A percentile compares a stretch with the other conserved stretches of the same genome.
Evolutionary conservation across 2,797 vertebrate species (phyloP).

Genomic region (Jordanella pulchra): DNA sequence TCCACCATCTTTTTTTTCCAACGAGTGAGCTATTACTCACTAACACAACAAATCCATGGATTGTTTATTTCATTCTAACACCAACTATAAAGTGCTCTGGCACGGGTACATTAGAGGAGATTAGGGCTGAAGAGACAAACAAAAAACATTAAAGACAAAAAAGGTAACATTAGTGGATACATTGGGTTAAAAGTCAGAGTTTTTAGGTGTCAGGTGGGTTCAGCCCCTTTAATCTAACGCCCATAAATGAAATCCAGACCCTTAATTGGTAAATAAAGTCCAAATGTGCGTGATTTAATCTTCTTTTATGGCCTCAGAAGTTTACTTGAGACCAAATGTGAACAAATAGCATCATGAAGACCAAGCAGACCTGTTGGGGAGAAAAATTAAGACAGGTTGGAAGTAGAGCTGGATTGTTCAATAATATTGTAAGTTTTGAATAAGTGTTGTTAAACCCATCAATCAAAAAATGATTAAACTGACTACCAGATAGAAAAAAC

Average conservation of each 20-base stretch:
- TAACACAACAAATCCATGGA: constrained; percentile 77
- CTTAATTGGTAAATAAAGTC: not conserved
- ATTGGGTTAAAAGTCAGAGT: not conserved
- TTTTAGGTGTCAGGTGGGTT: not conserved
- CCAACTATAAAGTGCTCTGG: constrained; percentile 35
- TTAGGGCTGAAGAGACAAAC: not conserved
- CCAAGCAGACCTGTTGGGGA: not conserved
- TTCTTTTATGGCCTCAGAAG: not conserved
- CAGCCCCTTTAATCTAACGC: not conserved
- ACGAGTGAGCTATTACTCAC: constrained; percentile 77
- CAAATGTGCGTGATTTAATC: not conserved
- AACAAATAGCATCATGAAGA: not conserved
- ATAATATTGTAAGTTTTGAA: not conserved
- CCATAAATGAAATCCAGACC: not conserved
- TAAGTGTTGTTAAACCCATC: not conserved
- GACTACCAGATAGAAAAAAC: not conserved
- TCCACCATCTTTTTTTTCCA: constrained; percentile 50
- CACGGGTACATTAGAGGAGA: not conserved
- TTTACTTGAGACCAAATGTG: not conserved
- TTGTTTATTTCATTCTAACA: constrained; percentile 63
- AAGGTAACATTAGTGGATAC: not conserved
- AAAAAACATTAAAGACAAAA: not conserved
- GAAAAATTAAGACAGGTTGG: not conserved
- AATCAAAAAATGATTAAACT: not conserved
- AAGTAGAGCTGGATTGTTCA: not conserved